Percentiles rank a stretch among this genome's conserved stretches.
phyloP scores from a whole-genome alignment of 2,113 vertebrate genomes.

The Harpagus bidentatus region DNA sequence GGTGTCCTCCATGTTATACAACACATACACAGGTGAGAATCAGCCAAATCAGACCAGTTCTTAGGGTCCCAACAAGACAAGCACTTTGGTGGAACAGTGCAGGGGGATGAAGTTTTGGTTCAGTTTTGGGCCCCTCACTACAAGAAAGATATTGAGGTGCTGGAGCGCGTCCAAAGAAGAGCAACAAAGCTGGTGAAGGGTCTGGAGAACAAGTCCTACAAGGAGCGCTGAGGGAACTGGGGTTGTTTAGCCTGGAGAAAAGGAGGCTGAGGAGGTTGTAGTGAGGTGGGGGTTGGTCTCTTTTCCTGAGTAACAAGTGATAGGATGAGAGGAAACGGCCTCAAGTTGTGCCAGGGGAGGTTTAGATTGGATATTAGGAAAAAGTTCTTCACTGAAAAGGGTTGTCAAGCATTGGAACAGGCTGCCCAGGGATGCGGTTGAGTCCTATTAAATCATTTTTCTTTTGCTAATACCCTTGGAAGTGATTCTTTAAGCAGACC shows the following conservation, averaged over 20 bases:
- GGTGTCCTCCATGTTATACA: background rate
- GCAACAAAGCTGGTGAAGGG: background rate
- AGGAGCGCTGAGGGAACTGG: background rate
- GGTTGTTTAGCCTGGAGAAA: background rate
- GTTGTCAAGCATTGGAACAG: background rate
- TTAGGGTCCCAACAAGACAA: background rate
- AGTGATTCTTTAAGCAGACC: no score
- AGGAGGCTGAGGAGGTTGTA: background rate
- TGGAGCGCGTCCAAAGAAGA: fast-evolving
- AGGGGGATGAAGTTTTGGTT: background rate
- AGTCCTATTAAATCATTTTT: background rate
- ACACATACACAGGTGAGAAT: background rate
- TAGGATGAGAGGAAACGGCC: background rate
- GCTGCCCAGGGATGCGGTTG: background rate
- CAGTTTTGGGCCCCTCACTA: background rate
- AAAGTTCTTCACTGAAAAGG: background rate
- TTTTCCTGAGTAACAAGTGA: background rate
- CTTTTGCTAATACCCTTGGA: no score
- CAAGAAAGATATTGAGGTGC: background rate
- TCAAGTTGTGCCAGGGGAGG: background rate
- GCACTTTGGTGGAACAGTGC: background rate
- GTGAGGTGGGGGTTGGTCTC: fast-evolving
- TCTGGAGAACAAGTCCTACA: background rate
- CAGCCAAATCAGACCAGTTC: background rate
- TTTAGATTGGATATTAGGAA: background rate